Base-by-base conservation (phyloP, 2,797 vertebrate genomes). In the Lepus townsendii region DNA sequence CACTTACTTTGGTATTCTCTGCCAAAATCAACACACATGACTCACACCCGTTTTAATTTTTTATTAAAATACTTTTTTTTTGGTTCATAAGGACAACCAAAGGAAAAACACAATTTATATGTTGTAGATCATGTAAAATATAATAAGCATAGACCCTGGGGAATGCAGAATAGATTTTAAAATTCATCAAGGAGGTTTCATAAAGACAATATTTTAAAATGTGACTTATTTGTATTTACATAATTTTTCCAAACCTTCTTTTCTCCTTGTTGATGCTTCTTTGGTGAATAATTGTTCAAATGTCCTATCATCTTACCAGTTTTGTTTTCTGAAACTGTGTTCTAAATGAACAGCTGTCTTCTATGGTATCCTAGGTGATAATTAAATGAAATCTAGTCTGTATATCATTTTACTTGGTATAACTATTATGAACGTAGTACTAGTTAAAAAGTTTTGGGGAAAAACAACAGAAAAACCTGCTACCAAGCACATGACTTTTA, bases 21-120 rank as follows among this genome's bases (percentile, higher is more conserved):
- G 30, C 66, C 12, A 30, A 94, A 35, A 42, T 93, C 66, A 90
- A 91, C 38, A 83, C 60, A 78, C 14, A 62, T 4, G 47, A 92
- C 32, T 71, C 68, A 65, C 13, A 47, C 2, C 77, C 75, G 83
- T 86, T 94, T 95, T 24, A 62, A 57, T 87, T 93, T 96, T 97
- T 97, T 97, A 97, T 97, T 97, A 96, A 96, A 97, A 97, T 94
- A 94, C 10, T 91, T 94, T 82, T 91, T 94, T 88, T 57, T 57
- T 57, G 14, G 86, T 91, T 95, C 77, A 94, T 52, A 93, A 63
- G 80, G 71, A 88, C 65, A 95, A 96, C 35, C 38, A 92, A 95
- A 88, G 62, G 60, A 85, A 93, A 97, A 83, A 66, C 17, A 78
- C 63, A 54, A 69, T 73, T 86, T 79, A 14, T 47, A 83, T 88